Conservation (phyloP, 30 jellyfish, hydroid and myxozoan genomes). For the Clytia hemisphaerica region DNA sequence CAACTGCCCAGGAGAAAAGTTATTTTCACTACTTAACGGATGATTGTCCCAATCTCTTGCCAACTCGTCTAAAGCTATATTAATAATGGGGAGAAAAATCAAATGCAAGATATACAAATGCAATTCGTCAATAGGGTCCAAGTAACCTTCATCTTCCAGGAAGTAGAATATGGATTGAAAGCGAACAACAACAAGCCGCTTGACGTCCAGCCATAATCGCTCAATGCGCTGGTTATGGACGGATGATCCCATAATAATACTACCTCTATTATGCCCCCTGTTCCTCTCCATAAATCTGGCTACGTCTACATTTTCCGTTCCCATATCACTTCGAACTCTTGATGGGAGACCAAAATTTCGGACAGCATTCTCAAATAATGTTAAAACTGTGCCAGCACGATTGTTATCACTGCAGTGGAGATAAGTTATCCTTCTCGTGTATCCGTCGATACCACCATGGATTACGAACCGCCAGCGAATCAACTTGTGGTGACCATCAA, state of each 20-base stretch:
- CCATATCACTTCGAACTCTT: conserved; percentile 49
- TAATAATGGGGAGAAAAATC: conserved; percentile 25
- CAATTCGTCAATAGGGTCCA: conserved; percentile 4
- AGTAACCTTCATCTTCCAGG: conserved; percentile 20
- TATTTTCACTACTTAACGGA: conserved; percentile 31
- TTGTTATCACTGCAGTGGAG: conserved; percentile 24
- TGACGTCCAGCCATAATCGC: conserved; percentile 39
- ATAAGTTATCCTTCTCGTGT: conserved; percentile 24
- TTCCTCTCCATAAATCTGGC: conserved; percentile 29
- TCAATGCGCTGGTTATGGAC: conserved; percentile 44
- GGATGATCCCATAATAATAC: conserved; percentile 34
- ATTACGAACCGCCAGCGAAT: conserved; percentile 30
- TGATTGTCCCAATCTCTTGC: conserved; percentile 33
- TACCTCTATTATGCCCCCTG: conserved; percentile 32
- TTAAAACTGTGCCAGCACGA: conserved; percentile 41
- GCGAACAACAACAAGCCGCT: conserved; percentile 18
- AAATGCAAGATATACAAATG: conserved; percentile 23
- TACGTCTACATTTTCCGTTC: conserved; percentile 46
- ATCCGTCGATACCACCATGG: conserved; percentile 44
- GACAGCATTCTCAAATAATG: conserved; percentile 30
- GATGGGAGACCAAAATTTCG: conserved; percentile 35
- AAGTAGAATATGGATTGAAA: conserved; percentile 12
- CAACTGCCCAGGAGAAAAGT: conserved; percentile 30
- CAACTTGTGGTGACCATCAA: conserved; percentile 42
- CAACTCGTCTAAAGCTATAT: conserved; percentile 22